Conservation (phyloP, 2,797 vertebrate species). For the Clarias pachynema region DNA sequence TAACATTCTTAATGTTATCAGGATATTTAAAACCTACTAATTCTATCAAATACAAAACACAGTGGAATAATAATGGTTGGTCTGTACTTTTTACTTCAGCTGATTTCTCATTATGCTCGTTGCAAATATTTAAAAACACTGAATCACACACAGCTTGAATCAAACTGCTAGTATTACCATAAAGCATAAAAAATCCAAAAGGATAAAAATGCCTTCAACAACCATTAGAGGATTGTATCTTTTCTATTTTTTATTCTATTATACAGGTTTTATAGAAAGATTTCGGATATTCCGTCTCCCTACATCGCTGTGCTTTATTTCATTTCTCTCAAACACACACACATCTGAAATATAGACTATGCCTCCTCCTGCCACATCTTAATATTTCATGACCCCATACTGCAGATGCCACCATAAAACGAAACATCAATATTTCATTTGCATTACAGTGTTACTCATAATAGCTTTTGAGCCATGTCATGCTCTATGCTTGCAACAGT, state of each 20-base stretch:
- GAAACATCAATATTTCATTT: conserved; percentile 74
- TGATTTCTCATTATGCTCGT: not conserved
- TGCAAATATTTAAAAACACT: not conserved
- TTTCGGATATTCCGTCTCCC: not conserved
- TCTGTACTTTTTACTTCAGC: not conserved
- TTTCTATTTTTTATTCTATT: not conserved
- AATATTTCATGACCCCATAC: conserved; percentile 74
- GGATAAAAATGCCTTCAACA: not conserved
- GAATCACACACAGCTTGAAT: not conserved
- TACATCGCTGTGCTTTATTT: not conserved
- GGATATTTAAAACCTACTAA: not conserved
- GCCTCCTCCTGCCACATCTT: conserved; percentile 40
- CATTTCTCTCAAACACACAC: not conserved
- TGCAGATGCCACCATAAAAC: conserved; percentile 74
- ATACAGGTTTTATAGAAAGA: not conserved
- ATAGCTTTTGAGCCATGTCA: not conserved
- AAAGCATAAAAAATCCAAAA: not conserved
- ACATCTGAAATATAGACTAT: conserved; percentile 35
- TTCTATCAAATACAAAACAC: not conserved
- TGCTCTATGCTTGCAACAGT: not conserved
- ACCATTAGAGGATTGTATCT: not conserved
- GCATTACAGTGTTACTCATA: conserved; percentile 4
- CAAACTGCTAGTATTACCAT: not conserved
- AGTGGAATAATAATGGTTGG: not conserved
- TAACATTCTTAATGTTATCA: not conserved